These are phyloP conservation scores for Psylliodes chrysocephalus DNA, from an alignment of 2,888 invertebrate species.

Conservation along the genomic window DNA sequence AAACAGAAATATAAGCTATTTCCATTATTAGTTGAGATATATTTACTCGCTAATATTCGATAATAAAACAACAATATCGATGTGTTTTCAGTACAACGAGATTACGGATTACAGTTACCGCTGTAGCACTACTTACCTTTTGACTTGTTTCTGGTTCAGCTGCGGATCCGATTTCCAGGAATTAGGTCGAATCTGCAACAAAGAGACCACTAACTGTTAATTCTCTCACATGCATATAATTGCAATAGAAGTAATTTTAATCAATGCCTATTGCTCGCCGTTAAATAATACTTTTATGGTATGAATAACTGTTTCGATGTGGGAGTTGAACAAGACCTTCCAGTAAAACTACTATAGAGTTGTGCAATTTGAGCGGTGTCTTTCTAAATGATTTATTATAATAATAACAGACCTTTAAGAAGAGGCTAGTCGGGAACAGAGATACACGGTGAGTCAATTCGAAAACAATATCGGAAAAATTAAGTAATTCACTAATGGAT, in stretches of 20 bases:
- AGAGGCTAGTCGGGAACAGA: neutral
- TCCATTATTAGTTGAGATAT: no score
- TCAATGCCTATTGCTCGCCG: slow-evolving; percentile 24
- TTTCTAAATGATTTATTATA: slow-evolving; percentile 1
- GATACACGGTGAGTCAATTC: no score
- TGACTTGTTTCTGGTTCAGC: slow-evolving; percentile 59
- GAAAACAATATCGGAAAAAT: no score
- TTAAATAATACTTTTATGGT: slow-evolving; percentile 20
- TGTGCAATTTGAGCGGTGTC: neutral
- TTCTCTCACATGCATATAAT: slow-evolving; percentile 20
- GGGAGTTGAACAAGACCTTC: neutral
- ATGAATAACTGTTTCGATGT: slow-evolving; percentile 1
- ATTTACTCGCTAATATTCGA: no score
- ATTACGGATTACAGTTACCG: slow-evolving; percentile 3
- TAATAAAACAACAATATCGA: no score
- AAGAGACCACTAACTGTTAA: slow-evolving; percentile 35
- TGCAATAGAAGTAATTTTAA: slow-evolving; percentile 23
- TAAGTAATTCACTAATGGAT: no score
- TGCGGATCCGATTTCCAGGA: slow-evolving; percentile 63
- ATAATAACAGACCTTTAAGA: neutral
- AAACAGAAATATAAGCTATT: no score
- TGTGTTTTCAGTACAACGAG: no score
- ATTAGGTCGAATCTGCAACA: slow-evolving; percentile 59
- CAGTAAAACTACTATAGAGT: neutral
- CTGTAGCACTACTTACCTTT: slow-evolving; percentile 51